phyloP scores from a whole-genome alignment of 2,113 vertebrate species.

The Anarrhichthys ocellatus region DNA sequence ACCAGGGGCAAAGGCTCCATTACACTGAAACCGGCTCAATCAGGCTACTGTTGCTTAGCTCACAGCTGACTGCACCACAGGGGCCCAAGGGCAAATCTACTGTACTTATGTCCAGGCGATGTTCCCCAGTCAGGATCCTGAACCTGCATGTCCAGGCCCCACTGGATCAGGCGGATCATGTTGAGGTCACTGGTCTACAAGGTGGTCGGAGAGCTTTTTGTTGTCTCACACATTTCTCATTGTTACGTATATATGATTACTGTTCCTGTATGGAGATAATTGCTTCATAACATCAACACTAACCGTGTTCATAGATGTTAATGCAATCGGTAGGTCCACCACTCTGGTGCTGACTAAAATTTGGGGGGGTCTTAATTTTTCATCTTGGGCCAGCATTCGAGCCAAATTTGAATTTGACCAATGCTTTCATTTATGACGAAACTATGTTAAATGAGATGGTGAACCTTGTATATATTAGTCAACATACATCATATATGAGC shows the following conservation, averaged over 20 bases:
- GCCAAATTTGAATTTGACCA: not conserved
- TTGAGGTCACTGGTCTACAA: slow-evolving; percentile 44
- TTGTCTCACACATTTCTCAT: not conserved
- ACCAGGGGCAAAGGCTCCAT: slow-evolving; percentile 46
- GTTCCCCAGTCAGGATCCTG: slow-evolving; percentile 34
- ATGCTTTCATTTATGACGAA: not conserved
- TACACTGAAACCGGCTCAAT: slow-evolving; percentile 72
- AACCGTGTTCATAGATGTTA: not conserved
- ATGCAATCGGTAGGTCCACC: not conserved
- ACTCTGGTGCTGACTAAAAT: not conserved
- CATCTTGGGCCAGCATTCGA: not conserved
- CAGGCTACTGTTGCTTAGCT: slow-evolving; percentile 43
- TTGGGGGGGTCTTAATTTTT: not conserved
- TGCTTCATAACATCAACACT: not conserved
- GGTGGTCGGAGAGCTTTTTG: not conserved
- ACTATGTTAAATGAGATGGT: not conserved
- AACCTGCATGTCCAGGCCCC: slow-evolving; percentile 1
- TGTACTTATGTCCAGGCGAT: slow-evolving; percentile 37
- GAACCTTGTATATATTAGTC: not conserved
- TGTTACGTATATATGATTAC: not conserved
- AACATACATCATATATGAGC: not conserved
- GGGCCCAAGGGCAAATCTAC: slow-evolving; percentile 17
- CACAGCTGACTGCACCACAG: slow-evolving; percentile 33
- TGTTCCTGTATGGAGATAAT: not conserved
- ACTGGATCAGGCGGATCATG: slow-evolving; percentile 56